Conservation (phyloP, 2,888 invertebrate species). For the Raillietiella orientalis region DNA sequence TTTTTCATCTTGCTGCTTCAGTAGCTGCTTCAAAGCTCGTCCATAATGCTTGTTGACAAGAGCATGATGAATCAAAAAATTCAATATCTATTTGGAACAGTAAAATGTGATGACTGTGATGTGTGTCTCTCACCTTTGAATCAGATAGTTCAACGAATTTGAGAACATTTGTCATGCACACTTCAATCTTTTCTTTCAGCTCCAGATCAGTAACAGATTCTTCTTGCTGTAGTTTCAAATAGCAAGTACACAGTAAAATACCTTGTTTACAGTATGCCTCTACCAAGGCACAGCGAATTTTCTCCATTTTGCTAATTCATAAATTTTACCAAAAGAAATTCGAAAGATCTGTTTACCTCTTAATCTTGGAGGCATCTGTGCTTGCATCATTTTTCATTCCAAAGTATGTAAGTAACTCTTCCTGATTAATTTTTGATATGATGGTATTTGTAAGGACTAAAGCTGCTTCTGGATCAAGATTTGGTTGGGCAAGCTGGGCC, state of each 20-base stretch:
- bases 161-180: constrained; percentile 29
- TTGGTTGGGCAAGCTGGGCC: too few species aligned
- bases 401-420: constrained; percentile 39
- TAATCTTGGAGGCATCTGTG: constrained; percentile 45
- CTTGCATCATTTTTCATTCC: constrained; percentile 59
- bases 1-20: constrained; percentile 47
- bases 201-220: constrained; percentile 25
- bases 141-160: constrained; percentile 51
- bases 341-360: constrained; percentile 22
- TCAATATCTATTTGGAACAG: constrained; percentile 1
- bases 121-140: constrained; percentile 23
- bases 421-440: constrained; percentile 34
- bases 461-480: too few species aligned
- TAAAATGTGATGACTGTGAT: background rate
- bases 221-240: constrained; percentile 62
- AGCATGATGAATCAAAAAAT: constrained; percentile 27
- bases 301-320: constrained; percentile 1
- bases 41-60: constrained; percentile 44
- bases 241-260: constrained; percentile 6
- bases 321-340: constrained; percentile 2
- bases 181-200: constrained; percentile 24
- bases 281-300: background rate
- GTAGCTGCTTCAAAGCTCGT: constrained; percentile 36
- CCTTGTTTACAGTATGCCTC: background rate
- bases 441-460: constrained; percentile 28